Percentiles rank a stretch among this genome's conserved stretches.
These are phyloP conservation scores for Lepidochitona cinerea DNA, from an alignment of 2,888 invertebrate genomes.

Conservation along the genomic window DNA sequence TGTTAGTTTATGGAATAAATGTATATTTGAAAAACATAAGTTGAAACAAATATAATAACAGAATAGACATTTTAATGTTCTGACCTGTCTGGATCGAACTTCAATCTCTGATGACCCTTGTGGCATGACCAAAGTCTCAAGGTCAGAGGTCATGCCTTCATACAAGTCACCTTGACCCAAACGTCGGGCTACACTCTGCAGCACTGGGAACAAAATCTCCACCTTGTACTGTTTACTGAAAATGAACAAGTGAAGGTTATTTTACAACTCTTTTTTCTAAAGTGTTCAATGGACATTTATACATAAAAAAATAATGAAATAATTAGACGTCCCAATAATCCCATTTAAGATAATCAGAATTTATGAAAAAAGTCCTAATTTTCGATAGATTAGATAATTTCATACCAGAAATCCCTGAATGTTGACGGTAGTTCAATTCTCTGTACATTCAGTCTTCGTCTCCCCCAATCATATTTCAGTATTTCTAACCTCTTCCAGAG, in stretches of 20 bases:
- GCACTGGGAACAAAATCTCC: slow-evolving; percentile 65
- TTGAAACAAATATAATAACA: no score
- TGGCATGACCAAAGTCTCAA: slow-evolving; percentile 64
- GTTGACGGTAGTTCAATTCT: slow-evolving; percentile 52
- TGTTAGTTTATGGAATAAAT: no score
- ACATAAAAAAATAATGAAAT: no score
- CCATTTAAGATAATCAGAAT: no score
- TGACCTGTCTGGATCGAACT: slow-evolving; percentile 65
- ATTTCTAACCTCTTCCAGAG: slow-evolving; percentile 69
- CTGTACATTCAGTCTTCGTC: slow-evolving; percentile 57
- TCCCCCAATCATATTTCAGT: slow-evolving; percentile 66
- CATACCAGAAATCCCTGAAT: slow-evolving; percentile 64
- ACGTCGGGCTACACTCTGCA: slow-evolving; percentile 65
- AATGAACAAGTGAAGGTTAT: no score
- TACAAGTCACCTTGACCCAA: slow-evolving; percentile 66
- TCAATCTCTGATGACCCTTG: slow-evolving; percentile 67
- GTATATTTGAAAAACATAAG: no score
- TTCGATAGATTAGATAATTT: no score
- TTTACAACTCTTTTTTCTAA: no score
- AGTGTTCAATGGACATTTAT: no score
- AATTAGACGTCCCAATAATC: no score
- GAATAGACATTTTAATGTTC: neutral
- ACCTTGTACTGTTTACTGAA: slow-evolving; percentile 64
- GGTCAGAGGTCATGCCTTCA: slow-evolving; percentile 64
- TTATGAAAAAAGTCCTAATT: no score